These are phyloP conservation scores for Sinelater perroti DNA, from an alignment of 2,888 invertebrate genomes.

Conservation along the genomic window DNA sequence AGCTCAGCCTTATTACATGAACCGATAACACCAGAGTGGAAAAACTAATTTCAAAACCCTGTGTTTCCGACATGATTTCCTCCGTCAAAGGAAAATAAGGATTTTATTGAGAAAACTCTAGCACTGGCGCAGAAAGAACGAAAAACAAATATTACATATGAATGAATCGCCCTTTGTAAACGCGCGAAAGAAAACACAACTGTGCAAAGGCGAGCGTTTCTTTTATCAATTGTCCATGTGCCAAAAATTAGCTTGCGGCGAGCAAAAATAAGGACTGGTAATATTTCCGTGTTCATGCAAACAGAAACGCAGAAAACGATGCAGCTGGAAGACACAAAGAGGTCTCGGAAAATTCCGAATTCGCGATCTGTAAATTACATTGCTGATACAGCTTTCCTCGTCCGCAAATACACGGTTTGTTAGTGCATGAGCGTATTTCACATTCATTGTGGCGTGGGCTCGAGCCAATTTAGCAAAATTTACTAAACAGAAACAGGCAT, in stretches of 20 bases:
- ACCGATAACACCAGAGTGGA: constrained; percentile 31
- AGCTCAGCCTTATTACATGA: constrained; percentile 41
- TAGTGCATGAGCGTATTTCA: constrained; percentile 21
- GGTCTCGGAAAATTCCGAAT: constrained; percentile 4
- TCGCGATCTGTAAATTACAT: constrained; percentile 9
- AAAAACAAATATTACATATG: constrained; percentile 23
- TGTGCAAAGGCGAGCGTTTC: background rate
- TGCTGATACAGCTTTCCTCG: constrained; percentile 14
- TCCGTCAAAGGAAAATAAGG: constrained; percentile 22
- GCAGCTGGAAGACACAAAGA: background rate
- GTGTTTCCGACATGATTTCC: constrained; percentile 23
- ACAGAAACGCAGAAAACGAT: background rate
- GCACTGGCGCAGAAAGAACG: constrained; percentile 10
- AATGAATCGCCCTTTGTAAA: constrained; percentile 16
- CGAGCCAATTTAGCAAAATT: constrained; percentile 36
- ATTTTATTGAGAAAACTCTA: constrained; percentile 19
- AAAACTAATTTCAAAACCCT: constrained; percentile 34
- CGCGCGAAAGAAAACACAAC: constrained; percentile 8
- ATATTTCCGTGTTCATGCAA: background rate
- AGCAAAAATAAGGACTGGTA: too few relatives aligned
- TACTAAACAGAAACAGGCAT: constrained; percentile 35
- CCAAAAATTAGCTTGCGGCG: constrained; percentile 4
- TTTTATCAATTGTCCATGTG: background rate
- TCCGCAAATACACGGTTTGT: constrained; percentile 15
- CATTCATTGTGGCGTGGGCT: constrained; percentile 17